Percentiles rank a stretch among this genome's conserved stretches.
Evolutionary conservation across 2,113 vertebrate genomes (phyloP).

Genomic region (Tachycineta bicolor): DNA sequence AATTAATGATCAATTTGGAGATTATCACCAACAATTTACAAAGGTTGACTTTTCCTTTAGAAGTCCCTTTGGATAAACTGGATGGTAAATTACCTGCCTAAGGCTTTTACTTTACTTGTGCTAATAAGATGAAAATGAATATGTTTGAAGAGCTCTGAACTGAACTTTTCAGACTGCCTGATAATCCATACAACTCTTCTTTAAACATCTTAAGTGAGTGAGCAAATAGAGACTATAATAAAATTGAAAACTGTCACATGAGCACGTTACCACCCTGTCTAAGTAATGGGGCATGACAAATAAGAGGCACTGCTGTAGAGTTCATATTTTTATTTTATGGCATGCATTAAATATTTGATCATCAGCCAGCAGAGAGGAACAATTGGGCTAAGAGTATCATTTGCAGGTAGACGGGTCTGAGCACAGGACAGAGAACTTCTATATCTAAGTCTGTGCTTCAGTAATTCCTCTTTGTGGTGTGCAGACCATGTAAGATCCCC

Average conservation of each 20-base stretch:
- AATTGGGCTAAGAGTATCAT: neutral
- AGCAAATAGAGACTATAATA: conserved; percentile 40
- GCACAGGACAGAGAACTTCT: neutral
- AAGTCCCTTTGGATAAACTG: conserved; percentile 43
- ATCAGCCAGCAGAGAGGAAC: conserved; percentile 9
- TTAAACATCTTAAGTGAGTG: conserved; percentile 61
- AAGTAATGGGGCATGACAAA: conserved; percentile 43
- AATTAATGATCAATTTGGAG: conserved; percentile 59
- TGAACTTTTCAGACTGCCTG: conserved; percentile 36
- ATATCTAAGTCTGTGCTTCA: neutral
- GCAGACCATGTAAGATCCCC: neutral
- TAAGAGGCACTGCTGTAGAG: conserved; percentile 25
- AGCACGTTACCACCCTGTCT: neutral
- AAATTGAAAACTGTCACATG: conserved; percentile 1
- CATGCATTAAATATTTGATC: conserved; percentile 49
- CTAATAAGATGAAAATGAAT: conserved; percentile 50
- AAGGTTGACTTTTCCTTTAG: conserved; percentile 47
- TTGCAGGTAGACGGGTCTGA: neutral
- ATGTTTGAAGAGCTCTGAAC: conserved; percentile 36
- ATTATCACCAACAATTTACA: conserved; percentile 56
- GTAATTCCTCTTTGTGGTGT: neutral
- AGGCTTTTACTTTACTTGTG: conserved; percentile 49
- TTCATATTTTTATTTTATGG: conserved; percentile 51
- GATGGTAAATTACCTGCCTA: conserved; percentile 58
- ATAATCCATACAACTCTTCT: conserved; percentile 59